phyloP scores from a whole-genome alignment of 2,888 invertebrate genomes.

The Scaptodrosophila latifasciaeformis region DNA sequence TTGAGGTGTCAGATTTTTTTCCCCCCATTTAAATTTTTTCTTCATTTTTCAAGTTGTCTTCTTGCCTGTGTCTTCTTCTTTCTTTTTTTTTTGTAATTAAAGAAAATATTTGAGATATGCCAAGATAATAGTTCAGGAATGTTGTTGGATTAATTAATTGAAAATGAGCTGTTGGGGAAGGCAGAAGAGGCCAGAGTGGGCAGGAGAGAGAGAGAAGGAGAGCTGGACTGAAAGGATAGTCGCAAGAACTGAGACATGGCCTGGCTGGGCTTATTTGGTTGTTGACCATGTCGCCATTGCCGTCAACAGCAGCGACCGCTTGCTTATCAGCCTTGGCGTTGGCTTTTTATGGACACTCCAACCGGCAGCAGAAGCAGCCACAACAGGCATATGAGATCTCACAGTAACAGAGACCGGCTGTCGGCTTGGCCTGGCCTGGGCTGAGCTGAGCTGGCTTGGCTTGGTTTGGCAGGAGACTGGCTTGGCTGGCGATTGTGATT shows the following conservation, averaged over 20 bases:
- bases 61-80: conserved; percentile 17
- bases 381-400: not conserved
- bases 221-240: conserved; percentile 9
- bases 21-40: conserved; percentile 14
- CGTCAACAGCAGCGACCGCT: conserved; percentile 43
- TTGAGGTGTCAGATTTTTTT: conserved; percentile 65
- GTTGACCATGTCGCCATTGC: conserved; percentile 21
- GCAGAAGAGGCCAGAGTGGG: not conserved
- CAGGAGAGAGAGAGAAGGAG: not conserved
- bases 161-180: conserved; percentile 63
- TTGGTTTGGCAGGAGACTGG: conserved; percentile 4
- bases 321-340: conserved; percentile 62
- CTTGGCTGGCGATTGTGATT: conserved; percentile 53
- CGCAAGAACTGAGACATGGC: not conserved
- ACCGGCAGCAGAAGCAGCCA: conserved; percentile 39
- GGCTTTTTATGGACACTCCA: conserved; percentile 58
- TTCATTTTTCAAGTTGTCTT: conserved; percentile 12
- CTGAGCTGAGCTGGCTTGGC: conserved; percentile 4
- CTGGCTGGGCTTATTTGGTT: conserved; percentile 40
- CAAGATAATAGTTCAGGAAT: conserved; percentile 67
- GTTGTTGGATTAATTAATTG: conserved; percentile 69
- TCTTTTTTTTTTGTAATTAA: conserved; percentile 56
- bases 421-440: not conserved
- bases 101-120: conserved; percentile 68
- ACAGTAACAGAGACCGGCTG: conserved; percentile 16